Conservation (phyloP, 2,797 vertebrate species). For the Poeciliopsis paucimaculata region DNA sequence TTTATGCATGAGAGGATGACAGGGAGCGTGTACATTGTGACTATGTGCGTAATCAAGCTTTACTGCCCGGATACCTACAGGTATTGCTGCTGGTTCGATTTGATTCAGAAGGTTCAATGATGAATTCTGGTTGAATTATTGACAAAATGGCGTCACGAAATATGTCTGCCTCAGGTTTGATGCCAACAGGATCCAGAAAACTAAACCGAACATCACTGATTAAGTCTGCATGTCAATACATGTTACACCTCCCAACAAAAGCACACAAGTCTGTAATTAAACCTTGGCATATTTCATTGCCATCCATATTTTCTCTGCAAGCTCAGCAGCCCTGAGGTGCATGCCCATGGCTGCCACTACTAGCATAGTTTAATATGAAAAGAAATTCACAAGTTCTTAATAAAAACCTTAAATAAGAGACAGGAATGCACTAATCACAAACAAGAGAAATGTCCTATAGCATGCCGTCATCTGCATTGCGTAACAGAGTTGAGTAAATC, state of each 20-base stretch:
- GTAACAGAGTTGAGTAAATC: slow-evolving; percentile 76
- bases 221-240: slow-evolving; percentile 46
- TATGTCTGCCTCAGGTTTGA: slow-evolving; percentile 5
- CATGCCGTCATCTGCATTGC: slow-evolving; percentile 65
- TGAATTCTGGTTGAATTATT: slow-evolving; percentile 24
- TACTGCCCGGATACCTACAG: slow-evolving; percentile 26
- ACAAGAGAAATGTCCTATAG: slow-evolving; percentile 58
- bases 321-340: slow-evolving; percentile 35
- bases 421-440: slow-evolving; percentile 54
- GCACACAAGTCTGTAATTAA: slow-evolving; percentile 55
- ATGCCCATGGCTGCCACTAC: slow-evolving; percentile 23
- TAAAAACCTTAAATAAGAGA: slow-evolving; percentile 34
- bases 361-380: slow-evolving; percentile 22
- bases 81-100: slow-evolving; percentile 32
- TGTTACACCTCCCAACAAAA: slow-evolving; percentile 20
- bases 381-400: slow-evolving; percentile 20
- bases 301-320: slow-evolving; percentile 31
- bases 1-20: slow-evolving; percentile 49
- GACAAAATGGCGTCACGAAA: slow-evolving; percentile 10
- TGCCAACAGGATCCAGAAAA: slow-evolving; percentile 15
- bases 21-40: slow-evolving; percentile 14
- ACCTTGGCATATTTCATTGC: slow-evolving; percentile 45
- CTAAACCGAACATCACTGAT: slow-evolving; percentile 39
- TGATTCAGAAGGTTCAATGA: slow-evolving; percentile 22
- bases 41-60: slow-evolving; percentile 13